Evolutionary conservation across 2,888 invertebrate species (phyloP), one percentile per base, ranked within the genome.

Genomic region (Zootermopsis nevadensis): DNA sequence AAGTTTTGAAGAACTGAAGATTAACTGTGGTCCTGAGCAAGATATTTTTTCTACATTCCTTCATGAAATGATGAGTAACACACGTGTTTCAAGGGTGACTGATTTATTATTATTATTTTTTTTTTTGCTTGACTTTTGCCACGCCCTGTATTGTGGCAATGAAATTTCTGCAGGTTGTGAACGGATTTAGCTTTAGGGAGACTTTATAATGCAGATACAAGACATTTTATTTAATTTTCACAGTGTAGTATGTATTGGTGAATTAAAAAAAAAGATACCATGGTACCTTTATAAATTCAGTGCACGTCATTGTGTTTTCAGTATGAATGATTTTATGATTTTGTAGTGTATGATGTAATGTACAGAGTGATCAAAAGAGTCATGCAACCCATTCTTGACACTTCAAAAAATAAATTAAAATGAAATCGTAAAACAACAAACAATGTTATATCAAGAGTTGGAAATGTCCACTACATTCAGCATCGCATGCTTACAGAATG

Each of bases 191-290:
- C 60, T n/a, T 33, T 15, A 27, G 67, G 31, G 31, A n/a, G 33
- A 35, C 10, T n/a, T 38, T 74, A 38, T 74, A 74, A n/a, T 74
- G 74, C 74, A 38, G 74, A 74, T 74, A n/a, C 60, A 74, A 38
- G 33, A 74, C 35, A 10, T 38, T n/a, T 72, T 33, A 74, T 3
- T 74, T 74, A n/a, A n/a, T 74, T 74, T 74, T 74, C 38, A 74
- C 74, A 74, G n/a, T 74, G 33, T 74, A 74, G 4, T 74, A 42
- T 42, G 38, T 74, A 19, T 38, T 74, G 38, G 74, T 74, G 74
- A 74, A 74, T 74, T 38, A 74, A 74, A 35, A 42, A 12, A 35
- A n/a, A n/a, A n/a, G n/a, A n/a, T n/a, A n/a, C n/a, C n/a, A n/a
- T 8, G 74, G 38, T 74, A 74, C 19, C 74, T 74, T 74, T 7